phyloP scores from a whole-genome alignment of 2,113 vertebrate genomes.

The Periophthalmodon schlosseri region DNA sequence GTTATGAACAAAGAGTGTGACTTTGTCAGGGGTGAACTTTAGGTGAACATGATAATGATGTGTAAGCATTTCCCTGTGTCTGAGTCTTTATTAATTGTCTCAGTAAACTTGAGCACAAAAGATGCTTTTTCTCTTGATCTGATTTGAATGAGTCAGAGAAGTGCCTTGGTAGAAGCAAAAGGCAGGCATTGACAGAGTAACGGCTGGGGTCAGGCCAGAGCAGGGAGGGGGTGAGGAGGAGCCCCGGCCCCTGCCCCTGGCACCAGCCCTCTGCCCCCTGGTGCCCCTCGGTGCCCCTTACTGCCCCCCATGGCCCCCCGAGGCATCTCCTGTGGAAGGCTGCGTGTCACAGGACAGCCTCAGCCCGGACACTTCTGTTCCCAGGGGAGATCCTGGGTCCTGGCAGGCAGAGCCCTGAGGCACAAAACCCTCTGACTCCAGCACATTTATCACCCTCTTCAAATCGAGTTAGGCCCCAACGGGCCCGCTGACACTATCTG shows the following conservation, averaged over 20 bases:
- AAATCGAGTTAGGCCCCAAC: constrained; percentile 77
- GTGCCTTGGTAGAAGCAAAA: constrained; percentile 69
- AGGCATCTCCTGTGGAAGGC: constrained; percentile 80
- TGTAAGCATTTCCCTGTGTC: constrained; percentile 61
- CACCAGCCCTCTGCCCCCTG: constrained; percentile 82
- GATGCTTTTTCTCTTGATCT: constrained; percentile 40
- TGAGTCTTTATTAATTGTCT: constrained; percentile 65
- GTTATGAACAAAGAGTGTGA: constrained; percentile 3
- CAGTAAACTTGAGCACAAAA: constrained; percentile 70
- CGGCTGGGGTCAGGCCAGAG: constrained; percentile 80
- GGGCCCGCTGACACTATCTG: constrained; percentile 77
- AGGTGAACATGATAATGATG: constrained; percentile 55
- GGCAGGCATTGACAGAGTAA: constrained; percentile 77
- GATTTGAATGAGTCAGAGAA: constrained; percentile 48
- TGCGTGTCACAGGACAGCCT: constrained; percentile 69
- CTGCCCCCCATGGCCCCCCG: constrained; percentile 60
- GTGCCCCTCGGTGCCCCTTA: constrained; percentile 69
- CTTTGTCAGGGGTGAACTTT: constrained; percentile 39
- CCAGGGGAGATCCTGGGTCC: constrained; percentile 65
- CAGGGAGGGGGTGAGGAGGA: constrained; percentile 76
- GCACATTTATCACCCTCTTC: constrained; percentile 80
- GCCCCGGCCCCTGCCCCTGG: constrained; percentile 79
- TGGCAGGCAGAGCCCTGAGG: constrained; percentile 64
- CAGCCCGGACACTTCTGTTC: constrained; percentile 72
- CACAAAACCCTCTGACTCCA: constrained; percentile 72